Percentiles rank a stretch among this genome's conserved stretches.
These are phyloP conservation scores for Nymphalis c-album DNA, from an alignment of 2,888 invertebrate genomes.

Conservation along the genomic window DNA sequence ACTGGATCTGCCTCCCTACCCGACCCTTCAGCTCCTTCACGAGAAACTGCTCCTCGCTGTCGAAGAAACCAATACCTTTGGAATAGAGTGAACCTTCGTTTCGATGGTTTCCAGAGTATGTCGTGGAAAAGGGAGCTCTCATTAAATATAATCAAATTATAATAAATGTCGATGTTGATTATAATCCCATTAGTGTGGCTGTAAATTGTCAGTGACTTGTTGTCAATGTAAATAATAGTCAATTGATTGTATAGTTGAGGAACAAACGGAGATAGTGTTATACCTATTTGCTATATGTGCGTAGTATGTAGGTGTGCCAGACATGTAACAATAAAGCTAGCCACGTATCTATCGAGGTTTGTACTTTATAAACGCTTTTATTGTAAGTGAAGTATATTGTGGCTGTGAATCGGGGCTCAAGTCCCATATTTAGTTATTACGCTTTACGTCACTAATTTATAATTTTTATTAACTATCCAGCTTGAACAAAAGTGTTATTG, in stretches of 20 bases:
- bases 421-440: conserved; percentile 68
- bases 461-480: conserved; percentile 41
- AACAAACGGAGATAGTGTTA: conserved; percentile 55
- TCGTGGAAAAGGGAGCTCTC: neutral
- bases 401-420: conserved; percentile 75
- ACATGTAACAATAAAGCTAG: conserved; percentile 55
- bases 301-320: conserved; percentile 58
- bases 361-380: conserved; percentile 73
- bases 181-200: conserved; percentile 34
- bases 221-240: conserved; percentile 69
- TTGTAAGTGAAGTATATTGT: conserved; percentile 74
- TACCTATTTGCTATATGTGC: conserved; percentile 47
- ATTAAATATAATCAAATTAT: neutral
- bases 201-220: conserved; percentile 41
- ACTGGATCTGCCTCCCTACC: conserved; percentile 97
- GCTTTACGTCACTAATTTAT: conserved; percentile 77
- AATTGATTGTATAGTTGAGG: conserved; percentile 60
- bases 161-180: conserved; percentile 10
- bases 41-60: conserved; percentile 96
- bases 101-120: neutral
- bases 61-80: conserved; percentile 97
- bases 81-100: conserved; percentile 88
- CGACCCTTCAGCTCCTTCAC: conserved; percentile 93
- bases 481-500: conserved; percentile 1
- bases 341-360: conserved; percentile 59